Conservation (phyloP, 2,888 invertebrate genomes). For the Proisotoma minuta region DNA sequence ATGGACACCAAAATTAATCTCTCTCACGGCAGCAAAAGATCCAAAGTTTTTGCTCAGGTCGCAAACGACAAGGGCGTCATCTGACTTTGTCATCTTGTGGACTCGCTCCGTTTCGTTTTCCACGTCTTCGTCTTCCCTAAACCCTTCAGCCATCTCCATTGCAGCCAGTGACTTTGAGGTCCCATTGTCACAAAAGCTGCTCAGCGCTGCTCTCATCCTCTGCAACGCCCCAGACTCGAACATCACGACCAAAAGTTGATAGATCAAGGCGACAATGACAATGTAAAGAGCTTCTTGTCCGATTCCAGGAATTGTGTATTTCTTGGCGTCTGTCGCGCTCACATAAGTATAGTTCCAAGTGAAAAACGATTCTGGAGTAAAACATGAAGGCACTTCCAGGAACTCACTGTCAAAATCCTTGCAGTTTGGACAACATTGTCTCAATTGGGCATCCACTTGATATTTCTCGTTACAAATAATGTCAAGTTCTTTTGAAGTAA, state of each 20-base stretch:
- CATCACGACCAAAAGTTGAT: conserved; percentile 29
- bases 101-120: conserved; percentile 27
- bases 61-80: conserved; percentile 19
- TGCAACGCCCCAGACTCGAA: conserved; percentile 26
- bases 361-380: conserved; percentile 32
- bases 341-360: conserved; percentile 39
- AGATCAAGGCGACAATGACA: conserved; percentile 33
- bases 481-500: conserved; percentile 30
- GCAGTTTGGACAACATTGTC: conserved; percentile 30
- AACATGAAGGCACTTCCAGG: conserved; percentile 20
- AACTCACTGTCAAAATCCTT: conserved; percentile 10
- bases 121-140: conserved; percentile 30
- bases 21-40: conserved; percentile 58
- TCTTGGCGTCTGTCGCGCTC: conserved; percentile 32
- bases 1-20: conserved; percentile 63
- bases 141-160: not conserved
- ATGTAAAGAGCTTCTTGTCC: conserved; percentile 38
- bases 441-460: conserved; percentile 32
- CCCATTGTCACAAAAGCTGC: not conserved
- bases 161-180: not conserved
- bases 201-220: not conserved
- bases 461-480: conserved; percentile 38
- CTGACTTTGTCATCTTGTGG: conserved; percentile 21
- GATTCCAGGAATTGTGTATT: conserved; percentile 37
- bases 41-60: conserved; percentile 43